Percentiles rank a stretch among this genome's conserved stretches.
Conservation (phyloP, 2,113 vertebrate species). For the Alouatta palliata region DNA sequence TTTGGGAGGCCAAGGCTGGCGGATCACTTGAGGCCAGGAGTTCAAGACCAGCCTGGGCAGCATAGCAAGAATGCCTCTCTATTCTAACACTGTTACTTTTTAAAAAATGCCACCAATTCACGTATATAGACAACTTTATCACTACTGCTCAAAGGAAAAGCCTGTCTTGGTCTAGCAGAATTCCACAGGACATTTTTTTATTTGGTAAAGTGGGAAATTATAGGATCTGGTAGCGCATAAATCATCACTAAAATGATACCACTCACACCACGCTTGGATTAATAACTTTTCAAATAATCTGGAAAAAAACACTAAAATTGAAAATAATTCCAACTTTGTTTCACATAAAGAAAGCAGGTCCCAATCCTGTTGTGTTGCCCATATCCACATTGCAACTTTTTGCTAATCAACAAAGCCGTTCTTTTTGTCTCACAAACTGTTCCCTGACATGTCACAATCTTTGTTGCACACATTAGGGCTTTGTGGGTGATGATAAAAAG, state of each 20-base stretch:
- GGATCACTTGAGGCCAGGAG: too few species aligned
- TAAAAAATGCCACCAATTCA: not conserved
- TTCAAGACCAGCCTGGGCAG: too few species aligned
- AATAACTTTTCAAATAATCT: constrained; percentile 15
- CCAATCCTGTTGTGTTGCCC: not conserved
- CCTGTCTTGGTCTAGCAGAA: not conserved
- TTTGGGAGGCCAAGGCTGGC: too few species aligned
- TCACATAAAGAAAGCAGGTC: not conserved
- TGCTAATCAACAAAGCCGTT: not conserved
- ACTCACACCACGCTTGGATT: not conserved
- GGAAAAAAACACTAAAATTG: not conserved
- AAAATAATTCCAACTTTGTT: not conserved
- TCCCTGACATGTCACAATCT: not conserved
- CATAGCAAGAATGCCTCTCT: too few species aligned
- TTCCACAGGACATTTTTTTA: not conserved
- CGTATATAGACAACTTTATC: not conserved
- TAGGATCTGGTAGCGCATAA: not conserved
- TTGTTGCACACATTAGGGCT: not conserved
- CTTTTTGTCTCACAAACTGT: not conserved
- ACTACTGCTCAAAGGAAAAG: not conserved
- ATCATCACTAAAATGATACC: not conserved
- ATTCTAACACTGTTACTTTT: too few species aligned
- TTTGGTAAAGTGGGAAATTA: not conserved
- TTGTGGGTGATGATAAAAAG: not conserved
- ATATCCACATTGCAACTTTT: not conserved